Base-by-base conservation (phyloP, 2,113 vertebrate species). In the Gobio gobio region DNA sequence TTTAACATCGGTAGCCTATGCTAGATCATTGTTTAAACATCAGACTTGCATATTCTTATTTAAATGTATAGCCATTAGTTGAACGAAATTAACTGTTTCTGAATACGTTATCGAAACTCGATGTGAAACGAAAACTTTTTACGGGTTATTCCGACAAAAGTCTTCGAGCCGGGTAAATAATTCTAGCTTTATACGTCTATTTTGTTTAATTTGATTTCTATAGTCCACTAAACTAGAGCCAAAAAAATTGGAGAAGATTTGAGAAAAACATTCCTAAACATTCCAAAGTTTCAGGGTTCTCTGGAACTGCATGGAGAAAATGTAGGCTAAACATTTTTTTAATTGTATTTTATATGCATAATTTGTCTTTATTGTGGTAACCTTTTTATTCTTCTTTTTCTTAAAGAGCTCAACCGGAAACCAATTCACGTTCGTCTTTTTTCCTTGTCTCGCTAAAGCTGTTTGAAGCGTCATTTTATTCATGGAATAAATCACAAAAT, bases 401-500 rank as follows among this genome's bases (percentile, higher is more conserved):
- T 20, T 3, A 20, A 68, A 22, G 29, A 20, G 8, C 18, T 4
- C 47, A 49, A 14, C 47, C 14, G 49, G 13, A 14, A 47, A 14
- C 33, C 18, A 56, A 56, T 43, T 70, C 14, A 66, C 63, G 14
- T 64, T 64, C 5, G 24, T 16, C 13, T 26, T 26, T 66, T 16
- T 40, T 40, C 29, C 16, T 14, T 20, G 66, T 70, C 10, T n/a
- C 43, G n/a, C n/a, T 47, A 73, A 73, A 45, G n/a, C n/a, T n/a
- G n/a, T 26, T 49, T n/a, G n/a, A 6, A 5, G 40, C 14, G 43
- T 24, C 22, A n/a, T 45, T 22, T 64, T 20, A 36, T 5, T 49
- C 13, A 81, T 33, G 2, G 45, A 81, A 81, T 51, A 81, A 66
- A 68, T 9, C 61, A 66, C 63, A 81, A 79, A 13, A 76, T 16